phyloP scores from a whole-genome alignment of 2,113 vertebrate species.

The Macaca nemestrina region DNA sequence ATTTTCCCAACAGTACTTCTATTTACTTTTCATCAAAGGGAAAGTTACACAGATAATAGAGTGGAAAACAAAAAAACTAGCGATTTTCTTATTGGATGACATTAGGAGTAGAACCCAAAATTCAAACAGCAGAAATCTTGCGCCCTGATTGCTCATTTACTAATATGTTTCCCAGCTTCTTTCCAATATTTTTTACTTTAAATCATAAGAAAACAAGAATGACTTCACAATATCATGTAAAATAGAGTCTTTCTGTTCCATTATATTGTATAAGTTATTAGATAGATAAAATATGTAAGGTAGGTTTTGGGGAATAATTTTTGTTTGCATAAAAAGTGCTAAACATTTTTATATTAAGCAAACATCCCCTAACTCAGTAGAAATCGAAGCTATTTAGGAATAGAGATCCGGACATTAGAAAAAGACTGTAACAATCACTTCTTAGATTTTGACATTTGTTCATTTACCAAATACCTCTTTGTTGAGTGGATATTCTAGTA shows the following conservation, averaged over 20 bases:
- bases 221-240: neutral
- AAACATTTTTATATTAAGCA: constrained; percentile 27
- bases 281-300: neutral
- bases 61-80: neutral
- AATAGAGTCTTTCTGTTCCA: neutral
- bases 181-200: neutral
- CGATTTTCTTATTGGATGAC: neutral
- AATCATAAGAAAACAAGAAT: neutral
- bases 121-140: constrained; percentile 9
- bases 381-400: neutral
- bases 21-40: neutral
- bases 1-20: neutral
- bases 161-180: neutral
- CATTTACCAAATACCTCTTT: constrained; percentile 20
- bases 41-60: neutral
- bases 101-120: neutral
- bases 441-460: constrained; percentile 27
- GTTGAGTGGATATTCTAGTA: neutral
- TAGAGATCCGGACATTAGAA: neutral
- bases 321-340: neutral
- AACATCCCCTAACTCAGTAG: neutral
- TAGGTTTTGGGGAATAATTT: neutral
- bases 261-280: neutral
- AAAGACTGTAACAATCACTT: neutral
- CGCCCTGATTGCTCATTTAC: neutral